phyloP scores from a whole-genome alignment of 1,140 invertebrate genomes.

The Aricia agestis region DNA sequence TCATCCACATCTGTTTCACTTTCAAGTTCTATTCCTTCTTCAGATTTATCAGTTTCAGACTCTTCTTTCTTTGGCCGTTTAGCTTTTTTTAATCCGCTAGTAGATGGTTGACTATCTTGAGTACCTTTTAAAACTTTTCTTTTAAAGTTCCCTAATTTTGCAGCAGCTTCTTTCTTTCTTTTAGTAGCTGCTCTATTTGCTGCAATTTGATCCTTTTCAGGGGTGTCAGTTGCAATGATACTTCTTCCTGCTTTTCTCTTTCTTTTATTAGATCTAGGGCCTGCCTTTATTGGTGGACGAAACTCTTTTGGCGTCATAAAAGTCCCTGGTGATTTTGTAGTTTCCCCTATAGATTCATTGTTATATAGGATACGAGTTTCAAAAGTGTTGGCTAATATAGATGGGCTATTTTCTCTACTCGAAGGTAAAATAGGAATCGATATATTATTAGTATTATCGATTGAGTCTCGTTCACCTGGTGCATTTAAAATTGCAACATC shows the following conservation, averaged over 20 bases:
- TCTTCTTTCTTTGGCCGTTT: neutral
- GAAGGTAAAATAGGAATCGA: too few species aligned
- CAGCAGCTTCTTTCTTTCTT: neutral
- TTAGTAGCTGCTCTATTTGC: neutral
- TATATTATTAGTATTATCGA: too few species aligned
- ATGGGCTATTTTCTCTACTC: too few species aligned
- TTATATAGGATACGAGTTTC: neutral
- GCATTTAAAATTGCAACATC: too few species aligned
- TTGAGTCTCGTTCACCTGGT: too few species aligned
- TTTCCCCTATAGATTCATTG: neutral
- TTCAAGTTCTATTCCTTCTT: neutral
- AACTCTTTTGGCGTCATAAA: conserved; percentile 10
- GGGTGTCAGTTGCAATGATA: conserved; percentile 17
- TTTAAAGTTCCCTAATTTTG: neutral
- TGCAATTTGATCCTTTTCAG: conserved; percentile 17
- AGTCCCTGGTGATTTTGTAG: neutral
- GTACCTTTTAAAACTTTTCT: neutral
- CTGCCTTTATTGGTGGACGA: conserved; percentile 2
- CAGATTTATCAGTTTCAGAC: neutral
- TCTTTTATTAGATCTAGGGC: conserved; percentile 2
- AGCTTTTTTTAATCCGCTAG: neutral
- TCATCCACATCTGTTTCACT: conserved; percentile 2
- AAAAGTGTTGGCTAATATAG: too few species aligned
- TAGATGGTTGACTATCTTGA: neutral
- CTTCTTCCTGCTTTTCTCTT: conserved; percentile 6